Conservation (phyloP, 2,888 invertebrate species). For the Lepeophtheirus nordmannii region DNA sequence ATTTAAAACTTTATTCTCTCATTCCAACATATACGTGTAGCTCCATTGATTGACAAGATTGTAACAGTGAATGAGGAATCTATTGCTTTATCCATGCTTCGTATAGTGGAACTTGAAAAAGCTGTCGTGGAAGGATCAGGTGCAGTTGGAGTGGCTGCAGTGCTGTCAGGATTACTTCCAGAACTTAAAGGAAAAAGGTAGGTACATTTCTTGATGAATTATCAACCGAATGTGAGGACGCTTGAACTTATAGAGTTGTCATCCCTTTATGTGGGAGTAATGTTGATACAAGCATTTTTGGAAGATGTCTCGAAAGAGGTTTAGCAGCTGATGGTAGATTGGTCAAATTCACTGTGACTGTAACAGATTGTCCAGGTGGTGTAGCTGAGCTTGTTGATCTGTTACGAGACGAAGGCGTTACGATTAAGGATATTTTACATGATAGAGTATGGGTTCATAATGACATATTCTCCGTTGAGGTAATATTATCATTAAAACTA, state of each 20-base stretch:
- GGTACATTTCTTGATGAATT: conserved; percentile 37
- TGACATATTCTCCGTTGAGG: conserved; percentile 64
- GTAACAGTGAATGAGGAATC: conserved; percentile 60
- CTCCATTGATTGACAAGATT: conserved; percentile 55
- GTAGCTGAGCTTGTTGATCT: conserved; percentile 66
- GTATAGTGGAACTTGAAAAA: conserved; percentile 65
- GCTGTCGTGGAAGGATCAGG: conserved; percentile 84
- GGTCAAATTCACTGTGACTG: conserved; percentile 54
- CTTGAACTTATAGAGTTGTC: conserved; percentile 48
- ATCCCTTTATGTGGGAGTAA: conserved; percentile 72
- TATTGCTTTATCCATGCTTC: conserved; percentile 63
- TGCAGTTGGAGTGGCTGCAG: conserved; percentile 66
- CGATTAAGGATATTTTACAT: conserved; percentile 87
- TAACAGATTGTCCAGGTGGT: conserved; percentile 59
- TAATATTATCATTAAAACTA: conserved; percentile 18
- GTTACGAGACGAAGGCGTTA: conserved; percentile 59
- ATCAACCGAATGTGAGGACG: conserved; percentile 35
- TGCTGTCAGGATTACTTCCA: conserved; percentile 59
- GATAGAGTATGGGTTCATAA: conserved; percentile 83
- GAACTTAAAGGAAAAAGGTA: conserved; percentile 69
- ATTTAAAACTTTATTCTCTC: too few relatives aligned
- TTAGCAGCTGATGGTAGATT: conserved; percentile 63
- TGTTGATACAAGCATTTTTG: conserved; percentile 77
- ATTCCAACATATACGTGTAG: conserved; percentile 26
- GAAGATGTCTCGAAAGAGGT: conserved; percentile 70